phyloP scores from a whole-genome alignment of 2,797 vertebrate species.

The Cossypha niveicapilla region DNA sequence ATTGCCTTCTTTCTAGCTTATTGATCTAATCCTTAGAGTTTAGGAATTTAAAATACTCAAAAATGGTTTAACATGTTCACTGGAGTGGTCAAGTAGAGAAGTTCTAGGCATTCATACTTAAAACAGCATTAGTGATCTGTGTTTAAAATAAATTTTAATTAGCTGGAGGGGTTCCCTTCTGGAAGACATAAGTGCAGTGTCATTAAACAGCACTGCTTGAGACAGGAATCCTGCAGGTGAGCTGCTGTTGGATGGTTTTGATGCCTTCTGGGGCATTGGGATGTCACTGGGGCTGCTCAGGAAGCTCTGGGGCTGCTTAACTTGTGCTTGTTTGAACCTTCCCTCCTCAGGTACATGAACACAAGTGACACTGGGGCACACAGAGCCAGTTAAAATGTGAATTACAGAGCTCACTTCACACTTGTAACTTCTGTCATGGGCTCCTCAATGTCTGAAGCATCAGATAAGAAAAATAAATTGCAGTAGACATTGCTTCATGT shows the following conservation, averaged over 20 bases:
- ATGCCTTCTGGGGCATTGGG: background rate
- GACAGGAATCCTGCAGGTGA: background rate
- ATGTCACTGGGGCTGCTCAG: background rate
- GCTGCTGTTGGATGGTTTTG: background rate
- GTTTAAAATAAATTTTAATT: background rate
- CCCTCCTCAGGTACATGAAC: background rate
- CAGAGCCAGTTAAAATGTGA: background rate
- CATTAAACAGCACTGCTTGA: background rate
- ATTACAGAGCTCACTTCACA: background rate
- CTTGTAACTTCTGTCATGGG: background rate
- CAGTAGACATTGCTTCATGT: background rate
- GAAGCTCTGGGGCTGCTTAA: background rate
- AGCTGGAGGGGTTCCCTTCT: background rate
- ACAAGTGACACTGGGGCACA: background rate
- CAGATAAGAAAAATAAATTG: background rate
- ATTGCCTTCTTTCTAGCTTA: background rate
- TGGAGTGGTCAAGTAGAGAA: background rate
- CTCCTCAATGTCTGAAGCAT: background rate
- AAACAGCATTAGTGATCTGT: background rate
- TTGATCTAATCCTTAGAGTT: background rate
- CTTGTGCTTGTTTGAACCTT: background rate
- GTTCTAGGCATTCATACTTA: background rate
- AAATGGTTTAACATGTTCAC: background rate
- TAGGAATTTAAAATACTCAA: background rate
- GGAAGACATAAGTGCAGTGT: background rate